Percentiles rank a stretch among this genome's conserved stretches.
These are phyloP conservation scores for Ormyrus rosae DNA, from an alignment of 2,888 invertebrate species.

Conservation along the genomic window DNA sequence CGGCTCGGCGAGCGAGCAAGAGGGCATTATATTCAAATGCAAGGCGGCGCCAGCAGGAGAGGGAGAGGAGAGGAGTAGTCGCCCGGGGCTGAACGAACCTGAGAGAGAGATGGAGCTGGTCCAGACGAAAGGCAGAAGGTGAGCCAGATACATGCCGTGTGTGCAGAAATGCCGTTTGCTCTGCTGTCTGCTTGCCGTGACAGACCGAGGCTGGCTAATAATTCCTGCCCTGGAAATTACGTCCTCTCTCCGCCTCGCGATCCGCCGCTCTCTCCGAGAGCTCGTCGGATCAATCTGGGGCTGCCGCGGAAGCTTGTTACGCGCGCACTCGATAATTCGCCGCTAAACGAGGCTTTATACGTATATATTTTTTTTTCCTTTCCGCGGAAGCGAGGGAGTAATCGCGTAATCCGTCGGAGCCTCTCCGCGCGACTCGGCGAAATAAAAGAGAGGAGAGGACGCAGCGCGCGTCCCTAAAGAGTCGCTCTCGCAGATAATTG, in stretches of 20 bases:
- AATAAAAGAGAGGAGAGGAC: slow-evolving; percentile 11
- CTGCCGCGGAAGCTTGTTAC: neutral
- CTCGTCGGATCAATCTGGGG: neutral
- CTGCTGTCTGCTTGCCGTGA: slow-evolving; percentile 1
- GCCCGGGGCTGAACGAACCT: slow-evolving; percentile 54
- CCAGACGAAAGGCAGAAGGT: slow-evolving; percentile 20
- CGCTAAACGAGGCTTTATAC: no score
- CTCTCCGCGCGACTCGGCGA: neutral
- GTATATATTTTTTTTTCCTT: slow-evolving; percentile 8
- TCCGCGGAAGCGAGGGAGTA: slow-evolving; percentile 1
- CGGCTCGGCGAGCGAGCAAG: slow-evolving; percentile 60
- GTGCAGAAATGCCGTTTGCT: slow-evolving; percentile 12
- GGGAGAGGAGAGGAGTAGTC: slow-evolving; percentile 27
- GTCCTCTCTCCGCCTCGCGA: slow-evolving; percentile 58
- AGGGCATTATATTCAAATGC: slow-evolving; percentile 74
- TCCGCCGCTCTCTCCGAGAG: neutral
- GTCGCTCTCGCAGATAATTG: slow-evolving; percentile 66
- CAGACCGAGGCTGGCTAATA: neutral
- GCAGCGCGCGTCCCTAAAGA: neutral
- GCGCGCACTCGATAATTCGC: slow-evolving; percentile 10
- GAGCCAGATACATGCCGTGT: slow-evolving; percentile 3
- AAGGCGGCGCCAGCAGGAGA: slow-evolving; percentile 62
- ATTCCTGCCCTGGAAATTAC: slow-evolving; percentile 65
- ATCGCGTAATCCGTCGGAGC: slow-evolving; percentile 38
- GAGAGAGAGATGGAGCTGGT: slow-evolving; percentile 52